phyloP scores from a whole-genome alignment of 1,140 invertebrate species.

The Diachasmimorpha longicaudata region DNA sequence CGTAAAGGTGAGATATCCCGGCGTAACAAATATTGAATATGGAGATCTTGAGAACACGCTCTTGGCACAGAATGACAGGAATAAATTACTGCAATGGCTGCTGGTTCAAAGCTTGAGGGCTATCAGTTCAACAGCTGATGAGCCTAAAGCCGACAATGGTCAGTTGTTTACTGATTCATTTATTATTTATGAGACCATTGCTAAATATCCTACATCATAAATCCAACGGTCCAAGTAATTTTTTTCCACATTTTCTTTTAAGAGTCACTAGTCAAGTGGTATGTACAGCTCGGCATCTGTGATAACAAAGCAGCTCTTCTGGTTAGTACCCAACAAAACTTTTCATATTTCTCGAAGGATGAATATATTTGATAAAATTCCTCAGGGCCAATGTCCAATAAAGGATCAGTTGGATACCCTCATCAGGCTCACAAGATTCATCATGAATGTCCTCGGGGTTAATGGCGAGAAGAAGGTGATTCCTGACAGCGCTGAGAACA shows the following conservation, averaged over 20 bases:
- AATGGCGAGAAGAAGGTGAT: neutral
- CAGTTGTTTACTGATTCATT: too few relatives aligned
- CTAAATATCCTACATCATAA: neutral
- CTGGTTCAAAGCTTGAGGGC: slow-evolving; percentile 20
- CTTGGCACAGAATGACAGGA: slow-evolving; percentile 24
- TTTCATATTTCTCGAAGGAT: neutral
- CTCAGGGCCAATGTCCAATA: slow-evolving; percentile 31
- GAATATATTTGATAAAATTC: slow-evolving; percentile 15
- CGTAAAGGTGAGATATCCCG: slow-evolving; percentile 33
- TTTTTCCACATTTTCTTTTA: neutral
- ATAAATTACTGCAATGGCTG: slow-evolving; percentile 34
- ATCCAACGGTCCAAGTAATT: too few relatives aligned
- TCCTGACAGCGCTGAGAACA: neutral
- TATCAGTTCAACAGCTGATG: neutral
- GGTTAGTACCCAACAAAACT: slow-evolving; percentile 21
- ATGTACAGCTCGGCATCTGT: slow-evolving; percentile 33
- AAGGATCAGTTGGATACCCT: slow-evolving; percentile 31
- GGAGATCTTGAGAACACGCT: slow-evolving; percentile 28
- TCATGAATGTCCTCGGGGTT: slow-evolving; percentile 19
- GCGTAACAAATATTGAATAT: slow-evolving; percentile 28
- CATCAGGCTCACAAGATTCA: slow-evolving; percentile 22
- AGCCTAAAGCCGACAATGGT: slow-evolving; percentile 16
- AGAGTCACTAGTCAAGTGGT: slow-evolving; percentile 33
- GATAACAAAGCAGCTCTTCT: slow-evolving; percentile 29
- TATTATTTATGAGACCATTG: neutral